Conservation (phyloP, 2,797 vertebrate species). For the Anabas testudineus region DNA sequence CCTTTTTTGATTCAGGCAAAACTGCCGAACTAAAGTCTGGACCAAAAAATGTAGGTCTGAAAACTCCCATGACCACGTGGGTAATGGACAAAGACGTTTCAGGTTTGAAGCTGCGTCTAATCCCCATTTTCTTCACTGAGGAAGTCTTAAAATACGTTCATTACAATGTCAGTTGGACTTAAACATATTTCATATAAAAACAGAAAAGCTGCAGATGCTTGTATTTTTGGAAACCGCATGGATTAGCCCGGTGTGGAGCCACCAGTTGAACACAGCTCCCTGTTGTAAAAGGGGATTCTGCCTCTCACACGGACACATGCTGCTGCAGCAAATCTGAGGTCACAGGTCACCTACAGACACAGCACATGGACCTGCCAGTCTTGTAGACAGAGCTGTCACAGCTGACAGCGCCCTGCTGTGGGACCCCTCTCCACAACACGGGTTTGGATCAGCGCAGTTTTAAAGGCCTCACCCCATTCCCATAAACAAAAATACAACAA, state of each 20-base stretch:
- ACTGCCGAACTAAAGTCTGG: no score
- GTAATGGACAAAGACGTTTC: no score
- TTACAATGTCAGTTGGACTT: neutral
- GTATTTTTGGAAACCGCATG: neutral
- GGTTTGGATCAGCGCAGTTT: neutral
- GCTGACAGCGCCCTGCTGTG: conserved; percentile 36
- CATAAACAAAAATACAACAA: neutral
- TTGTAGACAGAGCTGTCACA: conserved; percentile 52
- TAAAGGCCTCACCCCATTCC: neutral
- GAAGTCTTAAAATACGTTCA: no score
- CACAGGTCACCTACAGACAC: conserved; percentile 61
- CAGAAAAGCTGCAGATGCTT: neutral
- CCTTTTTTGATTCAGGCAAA: no score
- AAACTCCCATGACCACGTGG: no score
- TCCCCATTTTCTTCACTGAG: no score
- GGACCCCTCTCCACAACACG: neutral
- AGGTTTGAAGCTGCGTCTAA: no score
- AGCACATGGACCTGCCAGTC: conserved; percentile 75
- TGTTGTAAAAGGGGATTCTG: conserved; percentile 24
- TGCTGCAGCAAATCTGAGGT: conserved; percentile 62
- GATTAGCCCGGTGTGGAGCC: neutral
- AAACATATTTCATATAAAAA: neutral
- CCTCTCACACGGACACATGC: conserved; percentile 38
- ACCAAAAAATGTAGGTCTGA: no score
- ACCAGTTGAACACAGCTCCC: neutral